Conservation (phyloP, 2,888 invertebrate species). For the Thalpophila matura region DNA sequence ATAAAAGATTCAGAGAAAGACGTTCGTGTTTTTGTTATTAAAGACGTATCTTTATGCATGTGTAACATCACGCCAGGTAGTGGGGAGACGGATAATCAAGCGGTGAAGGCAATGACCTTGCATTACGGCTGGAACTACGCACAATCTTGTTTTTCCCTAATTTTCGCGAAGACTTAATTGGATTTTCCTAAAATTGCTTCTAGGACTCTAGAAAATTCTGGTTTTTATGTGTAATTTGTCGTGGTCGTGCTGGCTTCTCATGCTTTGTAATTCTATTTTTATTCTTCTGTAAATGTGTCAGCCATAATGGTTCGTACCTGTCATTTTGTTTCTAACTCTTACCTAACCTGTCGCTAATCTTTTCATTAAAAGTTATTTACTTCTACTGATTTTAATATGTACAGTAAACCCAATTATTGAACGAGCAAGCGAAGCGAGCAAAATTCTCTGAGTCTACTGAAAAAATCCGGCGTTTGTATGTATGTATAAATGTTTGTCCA, state of each 20-base stretch:
- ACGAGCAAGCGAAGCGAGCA: no score
- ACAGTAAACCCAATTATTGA: no score
- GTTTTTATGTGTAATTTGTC: background rate
- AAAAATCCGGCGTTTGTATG: no score
- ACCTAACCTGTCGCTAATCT: no score
- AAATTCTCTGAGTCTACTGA: no score
- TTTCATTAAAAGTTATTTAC: no score
- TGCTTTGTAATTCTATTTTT: background rate
- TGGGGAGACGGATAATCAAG: constrained; percentile 40
- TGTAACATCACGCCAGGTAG: constrained; percentile 46
- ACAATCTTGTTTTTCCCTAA: background rate
- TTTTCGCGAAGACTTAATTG: constrained; percentile 1
- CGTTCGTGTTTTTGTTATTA: constrained; percentile 62
- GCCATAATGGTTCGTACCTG: no score
- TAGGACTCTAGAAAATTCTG: background rate
- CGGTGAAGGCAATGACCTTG: constrained; percentile 19
- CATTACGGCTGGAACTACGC: background rate
- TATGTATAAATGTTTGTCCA: no score
- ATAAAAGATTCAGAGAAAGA: constrained; percentile 59
- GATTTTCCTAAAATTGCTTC: background rate
- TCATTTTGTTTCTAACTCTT: no score
- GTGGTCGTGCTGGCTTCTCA: background rate
- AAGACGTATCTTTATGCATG: constrained; percentile 50
- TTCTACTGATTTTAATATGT: no score
- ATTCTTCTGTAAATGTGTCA: background rate